Conservation (phyloP, 2,797 vertebrate species). For the Enteromius argenteus region DNA sequence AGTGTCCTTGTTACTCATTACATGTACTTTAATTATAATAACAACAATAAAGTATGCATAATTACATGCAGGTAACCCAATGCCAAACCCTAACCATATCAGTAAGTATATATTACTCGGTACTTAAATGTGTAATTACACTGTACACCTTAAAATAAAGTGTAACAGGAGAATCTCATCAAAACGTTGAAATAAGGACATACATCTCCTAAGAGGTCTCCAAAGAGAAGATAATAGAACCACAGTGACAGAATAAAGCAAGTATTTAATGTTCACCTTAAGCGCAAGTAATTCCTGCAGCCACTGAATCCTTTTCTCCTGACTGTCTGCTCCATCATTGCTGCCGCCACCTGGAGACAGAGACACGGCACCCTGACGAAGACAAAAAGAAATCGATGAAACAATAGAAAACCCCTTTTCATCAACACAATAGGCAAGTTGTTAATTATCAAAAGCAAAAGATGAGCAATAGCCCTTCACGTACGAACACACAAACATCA, state of each 20-base stretch:
- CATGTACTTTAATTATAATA: not conserved
- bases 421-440: conserved; percentile 20
- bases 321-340: conserved; percentile 72
- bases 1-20: not conserved
- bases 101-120: not conserved
- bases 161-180: not conserved
- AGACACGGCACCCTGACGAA: conserved; percentile 90
- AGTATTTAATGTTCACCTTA: conserved; percentile 81
- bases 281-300: conserved; percentile 86
- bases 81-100: not conserved
- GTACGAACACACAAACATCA: conserved; percentile 29
- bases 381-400: conserved; percentile 72
- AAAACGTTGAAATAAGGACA: conserved; percentile 24
- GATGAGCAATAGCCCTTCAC: conserved; percentile 29
- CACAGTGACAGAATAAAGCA: conserved; percentile 22
- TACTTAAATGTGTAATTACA: not conserved
- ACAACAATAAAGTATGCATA: not conserved
- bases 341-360: conserved; percentile 83
- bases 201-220: not conserved
- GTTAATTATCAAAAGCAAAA: conserved; percentile 18
- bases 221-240: conserved; percentile 30
- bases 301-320: conserved; percentile 84
- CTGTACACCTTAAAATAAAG: not conserved
- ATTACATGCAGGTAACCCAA: not conserved
- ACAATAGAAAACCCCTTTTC: conserved; percentile 26